Conservation (phyloP, 2,888 invertebrate genomes). For the Lycophotia porphyrea region DNA sequence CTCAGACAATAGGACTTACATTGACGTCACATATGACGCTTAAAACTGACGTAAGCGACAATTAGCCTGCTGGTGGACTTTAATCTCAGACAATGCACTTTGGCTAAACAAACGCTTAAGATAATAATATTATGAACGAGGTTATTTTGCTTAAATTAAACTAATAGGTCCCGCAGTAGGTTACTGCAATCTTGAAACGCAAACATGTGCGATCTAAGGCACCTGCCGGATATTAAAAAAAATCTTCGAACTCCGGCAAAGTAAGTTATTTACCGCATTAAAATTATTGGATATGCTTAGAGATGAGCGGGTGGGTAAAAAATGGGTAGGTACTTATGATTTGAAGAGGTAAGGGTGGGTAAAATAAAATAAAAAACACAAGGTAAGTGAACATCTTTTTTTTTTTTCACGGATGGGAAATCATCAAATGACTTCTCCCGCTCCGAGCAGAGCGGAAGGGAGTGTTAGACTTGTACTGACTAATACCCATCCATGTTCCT, state of each 20-base stretch:
- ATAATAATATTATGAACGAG: conserved; percentile 7
- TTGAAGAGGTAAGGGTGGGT: neutral
- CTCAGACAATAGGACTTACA: conserved; percentile 3
- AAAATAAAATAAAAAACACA: neutral
- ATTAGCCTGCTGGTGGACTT: neutral
- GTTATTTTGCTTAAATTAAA: conserved; percentile 38
- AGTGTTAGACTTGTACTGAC: too few species aligned
- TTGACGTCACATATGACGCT: conserved; percentile 7
- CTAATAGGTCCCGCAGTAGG: conserved; percentile 30
- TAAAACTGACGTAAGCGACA: neutral
- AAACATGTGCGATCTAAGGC: conserved; percentile 29
- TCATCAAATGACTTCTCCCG: too few species aligned
- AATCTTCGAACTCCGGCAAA: neutral
- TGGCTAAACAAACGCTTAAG: conserved; percentile 4
- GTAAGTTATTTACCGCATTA: neutral
- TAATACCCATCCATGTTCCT: too few species aligned
- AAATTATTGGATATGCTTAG: neutral
- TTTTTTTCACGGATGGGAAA: too few species aligned
- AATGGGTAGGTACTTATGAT: neutral
- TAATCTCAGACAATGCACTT: conserved; percentile 10
- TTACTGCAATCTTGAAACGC: conserved; percentile 51
- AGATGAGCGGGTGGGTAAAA: neutral
- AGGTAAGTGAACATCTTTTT: too few species aligned
- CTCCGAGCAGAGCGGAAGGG: too few species aligned
- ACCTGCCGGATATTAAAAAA: conserved; percentile 29